Evolutionary conservation across 2,888 invertebrate genomes (phyloP).

Genomic region (Pinctada fucata): DNA sequence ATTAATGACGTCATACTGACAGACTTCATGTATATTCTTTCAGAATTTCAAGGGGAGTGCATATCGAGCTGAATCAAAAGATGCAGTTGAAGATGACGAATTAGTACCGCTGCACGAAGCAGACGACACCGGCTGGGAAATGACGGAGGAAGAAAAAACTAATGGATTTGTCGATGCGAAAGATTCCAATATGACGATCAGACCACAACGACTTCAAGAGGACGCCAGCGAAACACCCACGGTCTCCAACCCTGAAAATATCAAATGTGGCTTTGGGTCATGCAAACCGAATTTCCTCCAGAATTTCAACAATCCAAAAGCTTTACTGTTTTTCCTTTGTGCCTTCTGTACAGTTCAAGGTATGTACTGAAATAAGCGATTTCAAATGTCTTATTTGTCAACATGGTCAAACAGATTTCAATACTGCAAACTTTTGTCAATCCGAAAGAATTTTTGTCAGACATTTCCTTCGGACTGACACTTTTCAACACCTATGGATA

Average conservation of each 20-base stretch:
- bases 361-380: conserved; percentile 32
- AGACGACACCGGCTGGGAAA: conserved; percentile 40
- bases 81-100: conserved; percentile 42
- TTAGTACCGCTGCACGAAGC: conserved; percentile 43
- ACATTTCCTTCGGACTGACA: too few relatives aligned
- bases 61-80: conserved; percentile 9
- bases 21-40: not conserved
- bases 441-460: too few relatives aligned
- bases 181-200: conserved; percentile 1
- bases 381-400: not conserved
- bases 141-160: conserved; percentile 17
- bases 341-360: conserved; percentile 67
- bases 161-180: not conserved
- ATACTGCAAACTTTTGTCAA: not conserved
- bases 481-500: too few relatives aligned
- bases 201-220: not conserved
- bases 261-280: conserved; percentile 59
- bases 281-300: conserved; percentile 62
- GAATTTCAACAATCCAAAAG: conserved; percentile 65
- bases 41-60: not conserved
- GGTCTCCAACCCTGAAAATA: conserved; percentile 35
- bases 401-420: not conserved
- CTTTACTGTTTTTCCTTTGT: conserved; percentile 63
- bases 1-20: too few relatives aligned
- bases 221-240: conserved; percentile 32